These are phyloP conservation scores for Antedon mediterranea DNA, from an alignment of 53 echinoderm and acorn worm genomes.

Conservation along the genomic window DNA sequence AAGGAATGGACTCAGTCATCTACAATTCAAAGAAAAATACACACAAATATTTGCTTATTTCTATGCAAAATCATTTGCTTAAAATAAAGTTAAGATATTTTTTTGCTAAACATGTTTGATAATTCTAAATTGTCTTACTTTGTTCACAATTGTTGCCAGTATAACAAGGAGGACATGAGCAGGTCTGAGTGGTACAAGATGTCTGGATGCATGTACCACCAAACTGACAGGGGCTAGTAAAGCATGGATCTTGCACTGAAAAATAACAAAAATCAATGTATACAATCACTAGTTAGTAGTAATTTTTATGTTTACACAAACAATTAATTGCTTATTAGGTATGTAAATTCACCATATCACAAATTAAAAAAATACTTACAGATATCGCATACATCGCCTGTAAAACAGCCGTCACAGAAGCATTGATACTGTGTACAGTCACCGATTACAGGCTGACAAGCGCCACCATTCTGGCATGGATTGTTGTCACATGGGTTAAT, in stretches of 20 bases:
- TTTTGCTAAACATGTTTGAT: no score
- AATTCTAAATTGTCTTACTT: conserved; percentile 11
- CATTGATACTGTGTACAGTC: conserved; percentile 37
- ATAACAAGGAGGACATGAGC: conserved; percentile 40
- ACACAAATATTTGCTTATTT: no score
- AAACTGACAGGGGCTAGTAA: not conserved
- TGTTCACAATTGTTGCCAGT: conserved; percentile 24
- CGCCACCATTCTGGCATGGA: conserved; percentile 36
- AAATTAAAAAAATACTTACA: conserved; percentile 24
- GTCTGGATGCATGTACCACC: not conserved
- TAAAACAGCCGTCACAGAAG: conserved; percentile 37
- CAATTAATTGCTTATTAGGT: no score
- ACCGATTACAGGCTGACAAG: conserved; percentile 35
- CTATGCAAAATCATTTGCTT: no score
- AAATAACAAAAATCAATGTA: not conserved
- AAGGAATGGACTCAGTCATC: no score
- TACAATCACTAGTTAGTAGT: not conserved
- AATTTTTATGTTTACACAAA: no score
- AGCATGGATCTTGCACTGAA: conserved; percentile 1
- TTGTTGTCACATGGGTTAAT: conserved; percentile 37
- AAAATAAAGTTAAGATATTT: no score
- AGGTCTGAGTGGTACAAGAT: not conserved
- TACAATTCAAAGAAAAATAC: no score
- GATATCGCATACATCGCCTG: conserved; percentile 38
- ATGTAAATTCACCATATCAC: no score